These are phyloP conservation scores for Plebejus anna DNA, from an alignment of 2,888 invertebrate species.

Conservation along the genomic window DNA sequence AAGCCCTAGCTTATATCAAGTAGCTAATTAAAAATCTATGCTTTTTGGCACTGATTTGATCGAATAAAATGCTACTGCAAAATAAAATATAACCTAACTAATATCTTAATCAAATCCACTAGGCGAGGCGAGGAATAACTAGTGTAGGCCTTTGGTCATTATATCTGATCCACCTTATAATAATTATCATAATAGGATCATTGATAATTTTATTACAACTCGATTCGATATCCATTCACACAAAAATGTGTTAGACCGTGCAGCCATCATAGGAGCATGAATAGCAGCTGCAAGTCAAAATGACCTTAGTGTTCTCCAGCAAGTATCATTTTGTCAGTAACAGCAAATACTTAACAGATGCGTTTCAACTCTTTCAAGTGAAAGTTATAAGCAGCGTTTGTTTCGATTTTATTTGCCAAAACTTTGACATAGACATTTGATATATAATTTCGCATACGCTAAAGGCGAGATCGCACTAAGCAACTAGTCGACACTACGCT, in stretches of 20 bases:
- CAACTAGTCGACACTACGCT: too few relatives aligned
- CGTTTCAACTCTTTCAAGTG: too few relatives aligned
- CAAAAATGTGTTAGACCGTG: background rate
- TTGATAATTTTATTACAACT: background rate
- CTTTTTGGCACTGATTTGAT: background rate
- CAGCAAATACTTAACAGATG: too few relatives aligned
- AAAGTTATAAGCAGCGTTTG: too few relatives aligned
- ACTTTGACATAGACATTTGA: too few relatives aligned
- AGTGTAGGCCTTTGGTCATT: slow-evolving; percentile 12
- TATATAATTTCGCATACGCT: too few relatives aligned
- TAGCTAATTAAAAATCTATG: background rate
- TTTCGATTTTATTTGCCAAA: too few relatives aligned
- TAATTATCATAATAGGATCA: background rate
- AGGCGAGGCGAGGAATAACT: background rate
- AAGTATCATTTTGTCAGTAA: too few relatives aligned
- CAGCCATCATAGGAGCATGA: too few relatives aligned
- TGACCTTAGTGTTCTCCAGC: too few relatives aligned
- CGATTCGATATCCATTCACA: background rate
- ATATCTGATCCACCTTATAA: background rate
- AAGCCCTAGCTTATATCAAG: background rate
- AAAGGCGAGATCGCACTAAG: too few relatives aligned
- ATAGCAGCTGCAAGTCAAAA: too few relatives aligned
- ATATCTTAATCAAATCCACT: slow-evolving; percentile 15
- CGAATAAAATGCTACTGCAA: background rate
- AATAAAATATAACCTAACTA: background rate